Evolutionary conservation across 2,888 invertebrate species (phyloP).

Genomic region (Pogonocherus hispidulus): DNA sequence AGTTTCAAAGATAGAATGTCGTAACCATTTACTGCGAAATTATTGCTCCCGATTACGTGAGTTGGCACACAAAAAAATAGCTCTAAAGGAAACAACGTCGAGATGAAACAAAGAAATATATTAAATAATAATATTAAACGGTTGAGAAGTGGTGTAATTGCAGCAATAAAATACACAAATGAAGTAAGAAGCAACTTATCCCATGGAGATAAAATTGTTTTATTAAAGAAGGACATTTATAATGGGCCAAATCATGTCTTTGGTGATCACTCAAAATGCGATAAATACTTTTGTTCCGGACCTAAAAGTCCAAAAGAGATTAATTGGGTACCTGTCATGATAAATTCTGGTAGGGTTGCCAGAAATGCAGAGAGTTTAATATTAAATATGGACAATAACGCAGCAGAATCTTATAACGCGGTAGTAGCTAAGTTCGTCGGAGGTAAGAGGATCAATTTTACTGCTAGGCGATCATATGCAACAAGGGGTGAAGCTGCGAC

Average conservation of each 20-base stretch:
- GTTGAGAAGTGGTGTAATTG: background rate
- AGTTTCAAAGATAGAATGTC: conserved; percentile 14
- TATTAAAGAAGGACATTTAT: too few species aligned
- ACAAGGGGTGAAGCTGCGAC: conserved; percentile 55
- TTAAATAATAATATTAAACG: background rate
- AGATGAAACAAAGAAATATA: background rate
- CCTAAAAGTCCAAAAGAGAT: background rate
- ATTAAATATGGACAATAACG: conserved; percentile 50
- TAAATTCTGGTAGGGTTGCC: background rate
- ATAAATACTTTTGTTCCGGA: background rate
- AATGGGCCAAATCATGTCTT: background rate
- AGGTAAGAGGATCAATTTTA: conserved; percentile 57
- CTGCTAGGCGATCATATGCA: conserved; percentile 52
- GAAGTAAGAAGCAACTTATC: background rate
- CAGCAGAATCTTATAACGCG: conserved; percentile 55
- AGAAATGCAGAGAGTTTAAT: background rate
- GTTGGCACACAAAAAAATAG: background rate
- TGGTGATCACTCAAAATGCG: conserved; percentile 1
- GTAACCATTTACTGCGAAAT: conserved; percentile 17
- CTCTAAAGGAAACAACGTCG: background rate
- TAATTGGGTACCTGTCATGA: background rate
- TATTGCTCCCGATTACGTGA: conserved; percentile 5
- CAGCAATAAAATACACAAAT: background rate
- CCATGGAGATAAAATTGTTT: background rate
- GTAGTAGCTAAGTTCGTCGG: conserved; percentile 56